Evolutionary conservation across 2,797 vertebrate species (phyloP).

Genomic region (Simalia tracyae): DNA sequence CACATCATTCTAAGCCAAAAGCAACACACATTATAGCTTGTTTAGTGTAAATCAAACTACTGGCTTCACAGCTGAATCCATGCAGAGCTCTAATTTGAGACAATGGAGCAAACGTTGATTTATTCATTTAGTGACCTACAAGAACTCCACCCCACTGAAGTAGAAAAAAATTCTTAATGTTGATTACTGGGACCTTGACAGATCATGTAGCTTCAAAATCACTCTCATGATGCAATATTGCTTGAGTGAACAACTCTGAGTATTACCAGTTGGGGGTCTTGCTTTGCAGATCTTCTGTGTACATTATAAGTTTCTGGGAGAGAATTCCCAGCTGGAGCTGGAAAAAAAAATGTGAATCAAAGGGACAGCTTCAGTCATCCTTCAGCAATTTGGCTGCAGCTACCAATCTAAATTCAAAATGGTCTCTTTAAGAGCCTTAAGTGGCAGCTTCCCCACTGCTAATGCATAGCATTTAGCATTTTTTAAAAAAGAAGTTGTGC

Average conservation of each 20-base stretch:
- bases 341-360: neutral
- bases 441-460: neutral
- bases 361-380: constrained; percentile 3
- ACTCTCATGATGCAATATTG: neutral
- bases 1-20: neutral
- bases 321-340: neutral
- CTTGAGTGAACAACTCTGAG: neutral
- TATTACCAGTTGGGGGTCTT: neutral
- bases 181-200: neutral
- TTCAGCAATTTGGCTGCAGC: constrained; percentile 14
- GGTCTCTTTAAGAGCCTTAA: neutral
- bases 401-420: constrained; percentile 16
- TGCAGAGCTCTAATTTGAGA: neutral
- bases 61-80: neutral
- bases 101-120: neutral
- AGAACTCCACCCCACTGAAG: neutral
- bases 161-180: neutral
- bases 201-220: neutral
- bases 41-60: neutral
- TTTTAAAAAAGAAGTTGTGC: constrained; percentile 27
- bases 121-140: neutral
- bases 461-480: constrained; percentile 27
- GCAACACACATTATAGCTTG: neutral
- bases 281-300: neutral
- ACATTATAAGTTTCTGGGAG: rapidly evolving